Evolutionary conservation across 2,888 invertebrate genomes (phyloP).

Genomic region (Xanthorhoe spadicearia): DNA sequence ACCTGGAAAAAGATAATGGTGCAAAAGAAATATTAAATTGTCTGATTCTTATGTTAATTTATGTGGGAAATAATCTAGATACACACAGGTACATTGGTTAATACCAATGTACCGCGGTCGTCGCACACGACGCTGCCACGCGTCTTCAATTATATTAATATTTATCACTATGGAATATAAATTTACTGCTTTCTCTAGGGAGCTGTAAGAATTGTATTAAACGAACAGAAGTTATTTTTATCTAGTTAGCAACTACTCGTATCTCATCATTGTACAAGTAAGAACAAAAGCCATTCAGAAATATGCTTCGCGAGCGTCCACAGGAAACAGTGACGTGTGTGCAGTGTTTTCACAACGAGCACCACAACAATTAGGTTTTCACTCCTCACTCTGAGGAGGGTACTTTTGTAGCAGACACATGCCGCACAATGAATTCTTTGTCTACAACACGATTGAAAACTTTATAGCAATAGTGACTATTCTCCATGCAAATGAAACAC

Average conservation of each 20-base stretch:
- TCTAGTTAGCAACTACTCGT: conserved; percentile 53
- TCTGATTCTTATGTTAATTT: conserved; percentile 75
- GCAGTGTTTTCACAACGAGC: conserved; percentile 72
- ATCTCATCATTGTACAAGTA: conserved; percentile 71
- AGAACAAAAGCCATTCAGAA: conserved; percentile 82
- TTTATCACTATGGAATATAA: conserved; percentile 42
- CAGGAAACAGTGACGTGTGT: conserved; percentile 76
- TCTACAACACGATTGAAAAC: conserved; percentile 61
- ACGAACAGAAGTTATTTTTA: conserved; percentile 48
- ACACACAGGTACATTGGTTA: conserved; percentile 48
- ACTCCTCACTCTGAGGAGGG: conserved; percentile 67
- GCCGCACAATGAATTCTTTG: conserved; percentile 61
- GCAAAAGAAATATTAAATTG: conserved; percentile 73
- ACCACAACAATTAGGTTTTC: conserved; percentile 78
- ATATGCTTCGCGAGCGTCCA: conserved; percentile 65
- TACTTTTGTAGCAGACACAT: conserved; percentile 70
- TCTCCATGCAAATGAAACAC: conserved; percentile 56
- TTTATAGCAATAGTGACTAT: conserved; percentile 49
- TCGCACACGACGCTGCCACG: conserved; percentile 61
- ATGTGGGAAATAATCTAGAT: conserved; percentile 71
- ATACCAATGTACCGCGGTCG: conserved; percentile 57
- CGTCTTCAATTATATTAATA: conserved; percentile 56
- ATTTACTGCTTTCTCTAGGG: conserved; percentile 31
- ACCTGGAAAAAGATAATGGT: conserved; percentile 71
- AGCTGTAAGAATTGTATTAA: conserved; percentile 8